A percentile compares a stretch with the other conserved stretches of the same genome.
phyloP scores from a whole-genome alignment of 2,888 invertebrate genomes.

The Melipona beecheii region DNA sequence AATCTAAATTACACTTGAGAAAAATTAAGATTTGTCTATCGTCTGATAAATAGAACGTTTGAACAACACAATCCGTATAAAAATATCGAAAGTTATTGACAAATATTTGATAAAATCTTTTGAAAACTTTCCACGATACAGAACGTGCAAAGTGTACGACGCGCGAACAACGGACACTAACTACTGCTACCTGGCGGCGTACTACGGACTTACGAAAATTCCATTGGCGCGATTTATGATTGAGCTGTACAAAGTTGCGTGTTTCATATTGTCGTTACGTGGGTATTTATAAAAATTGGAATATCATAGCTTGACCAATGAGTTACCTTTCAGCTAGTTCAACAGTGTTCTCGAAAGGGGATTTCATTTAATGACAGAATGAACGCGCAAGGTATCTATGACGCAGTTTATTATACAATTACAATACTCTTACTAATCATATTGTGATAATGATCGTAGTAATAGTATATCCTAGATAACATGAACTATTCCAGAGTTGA shows the following conservation, averaged over 20 bases:
- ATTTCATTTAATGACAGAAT: neutral
- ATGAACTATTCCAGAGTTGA: slow-evolving; percentile 82
- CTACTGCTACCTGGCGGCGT: neutral
- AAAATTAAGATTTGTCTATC: neutral
- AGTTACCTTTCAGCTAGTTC: neutral
- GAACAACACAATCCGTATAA: neutral
- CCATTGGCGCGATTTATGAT: neutral
- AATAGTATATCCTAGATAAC: slow-evolving; percentile 80
- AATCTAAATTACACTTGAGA: neutral
- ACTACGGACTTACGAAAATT: neutral
- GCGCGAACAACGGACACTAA: neutral
- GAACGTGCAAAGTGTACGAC: neutral
- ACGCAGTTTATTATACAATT: slow-evolving; percentile 84
- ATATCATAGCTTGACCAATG: neutral
- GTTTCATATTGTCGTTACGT: neutral
- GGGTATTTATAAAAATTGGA: too few species aligned
- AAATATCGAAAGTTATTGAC: too few species aligned
- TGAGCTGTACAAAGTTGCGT: neutral
- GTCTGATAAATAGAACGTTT: neutral
- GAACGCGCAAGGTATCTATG: slow-evolving; percentile 65
- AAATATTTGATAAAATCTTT: neutral
- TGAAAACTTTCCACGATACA: neutral
- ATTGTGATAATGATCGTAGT: slow-evolving; percentile 81
- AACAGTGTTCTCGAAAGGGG: neutral
- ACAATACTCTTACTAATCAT: slow-evolving; percentile 82